These are phyloP conservation scores for Sceliomorpha sp. DNA, from an alignment of 2,888 invertebrate species.

Conservation along the genomic window DNA sequence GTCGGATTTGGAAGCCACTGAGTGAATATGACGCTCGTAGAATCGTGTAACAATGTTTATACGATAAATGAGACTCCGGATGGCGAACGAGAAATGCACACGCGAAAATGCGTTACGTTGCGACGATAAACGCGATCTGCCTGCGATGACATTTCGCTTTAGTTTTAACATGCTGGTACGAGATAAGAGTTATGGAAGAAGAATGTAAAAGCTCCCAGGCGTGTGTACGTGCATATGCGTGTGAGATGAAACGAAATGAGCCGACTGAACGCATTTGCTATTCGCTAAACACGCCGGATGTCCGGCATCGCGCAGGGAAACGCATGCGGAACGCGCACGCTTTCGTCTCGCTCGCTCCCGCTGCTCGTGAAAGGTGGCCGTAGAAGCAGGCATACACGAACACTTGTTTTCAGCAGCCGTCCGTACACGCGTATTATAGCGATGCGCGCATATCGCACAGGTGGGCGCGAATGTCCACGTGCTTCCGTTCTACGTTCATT, in stretches of 20 bases:
- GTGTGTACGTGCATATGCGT: too few relatives aligned
- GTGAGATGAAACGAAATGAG: constrained; percentile 16
- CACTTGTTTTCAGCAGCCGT: constrained; percentile 2
- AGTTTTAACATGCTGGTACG: too few relatives aligned
- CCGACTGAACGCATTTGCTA: constrained; percentile 11
- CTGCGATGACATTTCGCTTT: background rate
- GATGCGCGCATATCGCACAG: too few relatives aligned
- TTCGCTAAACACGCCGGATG: constrained; percentile 28
- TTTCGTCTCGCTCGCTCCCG: too few relatives aligned
- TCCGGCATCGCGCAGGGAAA: constrained; percentile 22
- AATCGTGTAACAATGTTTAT: too few relatives aligned
- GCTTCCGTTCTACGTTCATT: constrained; percentile 18
- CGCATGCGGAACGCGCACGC: constrained; percentile 6
- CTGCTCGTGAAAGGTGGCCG: constrained; percentile 19
- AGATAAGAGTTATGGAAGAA: constrained; percentile 9
- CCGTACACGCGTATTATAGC: constrained; percentile 1
- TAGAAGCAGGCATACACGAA: constrained; percentile 5
- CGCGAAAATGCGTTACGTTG: too few relatives aligned
- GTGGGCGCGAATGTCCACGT: constrained; percentile 5
- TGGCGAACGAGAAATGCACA: too few relatives aligned
- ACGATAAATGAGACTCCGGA: too few relatives aligned
- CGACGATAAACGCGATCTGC: background rate
- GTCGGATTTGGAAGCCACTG: too few relatives aligned
- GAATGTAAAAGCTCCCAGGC: constrained; percentile 5
- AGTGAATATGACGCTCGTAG: too few relatives aligned